Conservation (phyloP, 2,797 vertebrate genomes). For the Percopsis omiscomaycus region DNA sequence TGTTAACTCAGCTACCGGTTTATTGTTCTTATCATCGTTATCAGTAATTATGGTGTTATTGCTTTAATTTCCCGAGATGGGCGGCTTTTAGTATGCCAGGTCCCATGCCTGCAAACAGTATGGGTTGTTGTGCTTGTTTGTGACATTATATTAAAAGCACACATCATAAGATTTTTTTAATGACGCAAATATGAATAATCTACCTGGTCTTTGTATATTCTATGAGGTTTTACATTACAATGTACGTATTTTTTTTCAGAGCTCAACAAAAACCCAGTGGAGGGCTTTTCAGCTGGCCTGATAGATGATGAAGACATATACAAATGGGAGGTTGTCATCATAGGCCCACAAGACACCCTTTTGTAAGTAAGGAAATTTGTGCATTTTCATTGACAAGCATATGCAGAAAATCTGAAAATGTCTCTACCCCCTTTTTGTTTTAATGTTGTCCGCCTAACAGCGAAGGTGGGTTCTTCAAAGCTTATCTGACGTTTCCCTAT, state of each 20-base stretch:
- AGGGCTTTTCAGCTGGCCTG: conserved; percentile 83
- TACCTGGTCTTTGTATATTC: neutral
- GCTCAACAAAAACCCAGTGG: conserved; percentile 84
- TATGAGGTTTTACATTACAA: neutral
- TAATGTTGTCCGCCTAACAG: conserved; percentile 47
- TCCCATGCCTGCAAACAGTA: neutral
- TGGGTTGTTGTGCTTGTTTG: neutral
- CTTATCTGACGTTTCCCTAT: conserved; percentile 82
- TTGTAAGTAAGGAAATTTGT: conserved; percentile 71
- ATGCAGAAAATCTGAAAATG: neutral
- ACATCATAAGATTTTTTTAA: neutral
- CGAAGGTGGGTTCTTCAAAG: conserved; percentile 86
- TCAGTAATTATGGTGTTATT: neutral
- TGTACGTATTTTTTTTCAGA: conserved; percentile 56
- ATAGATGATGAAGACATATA: conserved; percentile 83
- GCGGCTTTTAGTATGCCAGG: neutral
- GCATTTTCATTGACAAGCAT: neutral
- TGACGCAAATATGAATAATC: neutral
- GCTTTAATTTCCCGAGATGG: neutral
- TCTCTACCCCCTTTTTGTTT: conserved; percentile 9
- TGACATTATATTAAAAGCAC: neutral
- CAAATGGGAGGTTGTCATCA: conserved; percentile 84
- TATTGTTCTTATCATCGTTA: neutral
- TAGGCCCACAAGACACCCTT: conserved; percentile 83
- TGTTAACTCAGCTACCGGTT: neutral